Conservation (phyloP, 2,797 vertebrate genomes). For the Rhincodon typus region DNA sequence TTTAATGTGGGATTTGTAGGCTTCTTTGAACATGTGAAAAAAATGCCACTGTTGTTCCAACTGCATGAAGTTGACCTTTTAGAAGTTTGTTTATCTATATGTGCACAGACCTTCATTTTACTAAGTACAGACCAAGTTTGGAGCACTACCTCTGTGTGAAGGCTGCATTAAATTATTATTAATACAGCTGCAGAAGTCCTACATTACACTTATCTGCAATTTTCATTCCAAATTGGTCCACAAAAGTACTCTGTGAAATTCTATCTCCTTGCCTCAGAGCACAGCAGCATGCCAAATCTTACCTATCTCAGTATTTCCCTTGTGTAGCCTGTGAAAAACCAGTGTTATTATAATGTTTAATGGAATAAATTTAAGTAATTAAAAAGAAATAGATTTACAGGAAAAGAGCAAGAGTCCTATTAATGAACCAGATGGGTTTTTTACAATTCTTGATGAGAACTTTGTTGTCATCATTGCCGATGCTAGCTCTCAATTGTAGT, state of each 20-base stretch:
- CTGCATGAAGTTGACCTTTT: neutral
- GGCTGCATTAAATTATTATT: neutral
- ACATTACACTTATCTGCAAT: neutral
- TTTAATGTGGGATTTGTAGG: neutral
- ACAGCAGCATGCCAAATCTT: neutral
- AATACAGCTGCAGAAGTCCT: neutral
- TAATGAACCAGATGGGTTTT: no score
- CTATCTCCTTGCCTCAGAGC: neutral
- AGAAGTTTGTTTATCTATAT: neutral
- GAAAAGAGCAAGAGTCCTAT: no score
- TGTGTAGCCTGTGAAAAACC: neutral
- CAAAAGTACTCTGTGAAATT: neutral
- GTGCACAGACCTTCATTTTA: neutral
- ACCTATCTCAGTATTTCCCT: neutral
- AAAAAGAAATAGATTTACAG: no score
- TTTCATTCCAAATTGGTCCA: neutral
- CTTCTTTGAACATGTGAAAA: neutral
- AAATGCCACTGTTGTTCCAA: neutral
- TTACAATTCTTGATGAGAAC: no score
- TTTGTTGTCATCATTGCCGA: no score
- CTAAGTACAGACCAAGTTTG: neutral
- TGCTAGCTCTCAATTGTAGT: no score
- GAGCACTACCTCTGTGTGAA: neutral
- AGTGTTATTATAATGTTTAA: no score
- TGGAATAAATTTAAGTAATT: no score